Evolutionary conservation across 2,113 vertebrate genomes (phyloP), one percentile per base, ranked within the genome.

Genomic region (Laterallus jamaicensis): DNA sequence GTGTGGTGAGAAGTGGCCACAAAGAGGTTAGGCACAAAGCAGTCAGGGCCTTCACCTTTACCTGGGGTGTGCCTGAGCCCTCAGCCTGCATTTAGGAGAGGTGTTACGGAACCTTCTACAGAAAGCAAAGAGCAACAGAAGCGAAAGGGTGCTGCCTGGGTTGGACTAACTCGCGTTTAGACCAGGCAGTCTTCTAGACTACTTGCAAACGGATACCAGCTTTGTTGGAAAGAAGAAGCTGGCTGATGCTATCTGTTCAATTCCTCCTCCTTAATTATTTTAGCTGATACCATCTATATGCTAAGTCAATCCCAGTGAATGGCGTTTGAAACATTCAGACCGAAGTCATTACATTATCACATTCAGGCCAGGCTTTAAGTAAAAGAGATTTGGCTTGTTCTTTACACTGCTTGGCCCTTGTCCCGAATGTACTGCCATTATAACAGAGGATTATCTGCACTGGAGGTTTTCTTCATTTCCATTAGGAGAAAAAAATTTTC

Each of bases 361-460:
- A 87, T 76, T 73, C 86, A 73, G 83, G 62, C 66, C 91, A 88
- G 93, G 50, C 84, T 96, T 93, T 89, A 92, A 86, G 92, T 62
- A 68, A 76, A 93, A 92, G 88, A 88, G 81, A 89, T 97, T 95
- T 96, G 80, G 69, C 86, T 94, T 93, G 81, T 96, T 94, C 91
- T 69, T 91, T 91, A 63, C 63, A 22, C 47, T 91, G 64, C 40
- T 93, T 96, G 95, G 92, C 80, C 83, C 80, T 78, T 69, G 47
- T 91, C 91, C 92, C 3, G 3, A 80, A 86, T 64, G 44, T 82
- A 73, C 13, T 2, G 44, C 58, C 77, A 17, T 86, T 96, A 32
- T 85, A 93, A 82, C 5, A 2, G 58, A 37, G 47, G 86, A 86
- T 95, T 94, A 88, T 96, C 86, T 82, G 83, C 83, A 40, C 81